These are phyloP conservation scores for Ornithoptera priamus DNA, from an alignment of 2,888 invertebrate genomes.

Conservation along the genomic window DNA sequence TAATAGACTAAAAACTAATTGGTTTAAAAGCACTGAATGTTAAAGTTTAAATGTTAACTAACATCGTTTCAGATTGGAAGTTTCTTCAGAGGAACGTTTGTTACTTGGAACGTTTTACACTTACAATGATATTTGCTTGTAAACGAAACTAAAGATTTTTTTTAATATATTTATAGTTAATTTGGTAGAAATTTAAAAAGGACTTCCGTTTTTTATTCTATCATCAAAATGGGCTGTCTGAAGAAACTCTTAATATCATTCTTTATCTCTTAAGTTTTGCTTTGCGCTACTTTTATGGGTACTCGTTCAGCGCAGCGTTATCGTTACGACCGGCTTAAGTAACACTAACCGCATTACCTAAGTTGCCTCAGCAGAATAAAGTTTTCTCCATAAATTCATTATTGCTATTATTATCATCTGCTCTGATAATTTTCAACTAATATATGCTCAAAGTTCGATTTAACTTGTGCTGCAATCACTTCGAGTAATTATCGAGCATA, in stretches of 20 bases:
- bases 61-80: background rate
- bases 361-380: background rate
- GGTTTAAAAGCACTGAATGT: constrained; percentile 3
- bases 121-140: background rate
- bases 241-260: background rate
- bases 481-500: too few relatives aligned
- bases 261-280: background rate
- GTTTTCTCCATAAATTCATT: background rate
- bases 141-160: too few relatives aligned
- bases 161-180: too few relatives aligned
- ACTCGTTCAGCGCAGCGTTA: constrained; percentile 2
- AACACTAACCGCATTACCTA: constrained; percentile 1
- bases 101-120: background rate
- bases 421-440: too few relatives aligned
- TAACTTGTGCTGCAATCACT: too few relatives aligned
- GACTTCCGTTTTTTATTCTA: too few relatives aligned
- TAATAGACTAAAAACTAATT: background rate
- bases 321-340: constrained; percentile 14
- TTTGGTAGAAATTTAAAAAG: too few relatives aligned
- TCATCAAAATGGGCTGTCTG: background rate
- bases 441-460: too few relatives aligned
- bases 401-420: too few relatives aligned
- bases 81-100: background rate
- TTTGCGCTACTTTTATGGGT: constrained; percentile 5
- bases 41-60: background rate